Percentiles rank a stretch among this genome's conserved stretches.
These are phyloP conservation scores for Gryon sp. DNA, from an alignment of 1,140 invertebrate species.

Conservation along the genomic window DNA sequence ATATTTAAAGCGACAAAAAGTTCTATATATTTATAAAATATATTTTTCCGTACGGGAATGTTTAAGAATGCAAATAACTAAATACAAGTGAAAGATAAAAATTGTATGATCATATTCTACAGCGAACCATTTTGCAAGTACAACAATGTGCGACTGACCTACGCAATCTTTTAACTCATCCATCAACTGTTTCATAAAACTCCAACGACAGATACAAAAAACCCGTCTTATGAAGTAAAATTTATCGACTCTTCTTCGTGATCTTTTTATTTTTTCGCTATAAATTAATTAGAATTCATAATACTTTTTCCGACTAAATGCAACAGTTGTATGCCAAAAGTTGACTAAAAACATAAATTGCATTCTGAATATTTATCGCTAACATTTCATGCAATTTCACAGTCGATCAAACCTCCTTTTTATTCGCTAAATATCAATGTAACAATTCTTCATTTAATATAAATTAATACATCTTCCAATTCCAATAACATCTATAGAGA, in stretches of 20 bases:
- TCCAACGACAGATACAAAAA: too few relatives aligned
- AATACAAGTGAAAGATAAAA: too few relatives aligned
- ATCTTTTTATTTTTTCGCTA: background rate
- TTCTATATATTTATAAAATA: too few relatives aligned
- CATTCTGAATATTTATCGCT: background rate
- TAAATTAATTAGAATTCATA: constrained; percentile 3
- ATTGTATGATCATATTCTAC: too few relatives aligned
- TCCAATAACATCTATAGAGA: constrained; percentile 12
- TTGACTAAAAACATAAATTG: constrained; percentile 8
- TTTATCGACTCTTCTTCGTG: too few relatives aligned
- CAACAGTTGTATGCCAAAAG: too few relatives aligned
- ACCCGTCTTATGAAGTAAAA: too few relatives aligned
- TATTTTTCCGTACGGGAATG: too few relatives aligned
- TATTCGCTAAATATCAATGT: constrained; percentile 6
- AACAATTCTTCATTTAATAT: constrained; percentile 3
- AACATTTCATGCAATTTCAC: constrained; percentile 16
- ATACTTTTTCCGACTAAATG: too few relatives aligned
- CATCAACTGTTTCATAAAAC: constrained; percentile 11
- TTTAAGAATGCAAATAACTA: too few relatives aligned
- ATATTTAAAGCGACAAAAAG: too few relatives aligned
- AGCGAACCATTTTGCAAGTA: background rate
- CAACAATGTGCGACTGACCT: constrained; percentile 4
- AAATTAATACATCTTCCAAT: constrained; percentile 25
- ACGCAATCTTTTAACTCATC: constrained; percentile 1
- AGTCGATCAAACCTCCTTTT: constrained; percentile 2